Base-by-base conservation (phyloP, 30 jellyfish, hydroid and myxozoan species). In the Nemopilema nomurai region DNA sequence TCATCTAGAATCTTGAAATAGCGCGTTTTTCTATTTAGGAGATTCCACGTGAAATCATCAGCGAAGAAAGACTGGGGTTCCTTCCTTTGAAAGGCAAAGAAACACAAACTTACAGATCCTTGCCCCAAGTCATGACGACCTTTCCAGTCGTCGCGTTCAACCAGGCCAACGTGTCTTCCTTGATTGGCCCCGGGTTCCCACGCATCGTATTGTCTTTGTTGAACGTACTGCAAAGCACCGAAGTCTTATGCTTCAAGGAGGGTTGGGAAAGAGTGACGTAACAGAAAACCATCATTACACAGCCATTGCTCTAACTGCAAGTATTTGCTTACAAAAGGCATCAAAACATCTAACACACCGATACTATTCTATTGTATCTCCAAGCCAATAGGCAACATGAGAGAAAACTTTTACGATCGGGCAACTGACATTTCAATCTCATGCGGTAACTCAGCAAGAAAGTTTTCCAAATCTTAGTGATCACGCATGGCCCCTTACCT, bases 131-230 rank as follows among this genome's bases (percentile, higher is more conserved):
- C 82, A 83, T 66, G 8, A 80, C 88, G 28, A 79, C 49, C 22
- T 89, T 82, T 18, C 99, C 99, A 71, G 96, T 94, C 21, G 67
- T 51, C 4, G 80, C 87, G 51, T 89, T 77, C 67, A 94, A 23
- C 97, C 97, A 94, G 4, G 89, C 90, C 28, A 94, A 31, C n/a
- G 99, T 94, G 83, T 86, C 86, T 66, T 84, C 86, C 25, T 64
- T 79, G 18, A 94, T 94, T 19, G 92, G 87, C 22, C 87, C 87
- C 1, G 79, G 96, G 31, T 72, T 51, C 24, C 84, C 89, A n/a
- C 64, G 72, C 28, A 82, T 49, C 0, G 83, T 63, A 51, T 93
- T 84, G 87, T 89, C 87, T 13, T 41, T 87, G 76, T 93, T 90
- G 73, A 93, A 93, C 23, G 98, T 80, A 71, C 98, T 93, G 76